Evolutionary conservation across 2,888 invertebrate genomes (phyloP).

Genomic region (Biston betularia): DNA sequence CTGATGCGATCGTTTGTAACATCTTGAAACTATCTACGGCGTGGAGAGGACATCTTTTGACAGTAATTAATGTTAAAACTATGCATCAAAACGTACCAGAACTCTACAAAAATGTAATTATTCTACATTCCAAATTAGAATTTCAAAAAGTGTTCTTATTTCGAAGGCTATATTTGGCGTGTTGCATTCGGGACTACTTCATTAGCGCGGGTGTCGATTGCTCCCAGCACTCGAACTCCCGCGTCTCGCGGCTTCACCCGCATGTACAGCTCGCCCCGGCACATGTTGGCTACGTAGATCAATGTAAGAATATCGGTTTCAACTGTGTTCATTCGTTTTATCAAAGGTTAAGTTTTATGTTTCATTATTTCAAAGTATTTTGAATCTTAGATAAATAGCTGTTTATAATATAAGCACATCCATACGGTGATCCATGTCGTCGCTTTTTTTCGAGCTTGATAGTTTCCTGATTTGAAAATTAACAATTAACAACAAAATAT

Average conservation of each 20-base stretch:
- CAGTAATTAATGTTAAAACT: neutral
- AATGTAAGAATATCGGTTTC: too few species aligned
- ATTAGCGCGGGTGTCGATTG: conserved; percentile 75
- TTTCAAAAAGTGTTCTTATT: conserved; percentile 55
- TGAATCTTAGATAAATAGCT: too few species aligned
- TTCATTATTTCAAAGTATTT: too few species aligned
- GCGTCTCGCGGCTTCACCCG: neutral
- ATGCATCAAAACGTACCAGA: neutral
- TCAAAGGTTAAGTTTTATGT: too few species aligned
- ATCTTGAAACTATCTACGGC: neutral
- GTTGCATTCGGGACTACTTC: conserved; percentile 64
- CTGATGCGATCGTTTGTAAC: neutral
- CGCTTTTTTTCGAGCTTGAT: too few species aligned
- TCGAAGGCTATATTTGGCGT: conserved; percentile 54
- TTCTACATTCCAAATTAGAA: conserved; percentile 49
- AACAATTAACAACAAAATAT: too few species aligned
- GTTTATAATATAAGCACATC: too few species aligned
- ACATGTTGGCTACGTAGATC: neutral
- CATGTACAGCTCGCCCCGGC: too few species aligned
- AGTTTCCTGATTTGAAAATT: too few species aligned
- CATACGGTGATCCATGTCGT: too few species aligned
- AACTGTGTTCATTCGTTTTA: too few species aligned
- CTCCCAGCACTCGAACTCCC: conserved; percentile 41
- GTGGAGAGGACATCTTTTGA: neutral
- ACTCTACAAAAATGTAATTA: conserved; percentile 24